A percentile compares a stretch with the other conserved stretches of the same genome.
Conservation (phyloP, 2,888 invertebrate genomes). For the Standfussiana lucernea region DNA sequence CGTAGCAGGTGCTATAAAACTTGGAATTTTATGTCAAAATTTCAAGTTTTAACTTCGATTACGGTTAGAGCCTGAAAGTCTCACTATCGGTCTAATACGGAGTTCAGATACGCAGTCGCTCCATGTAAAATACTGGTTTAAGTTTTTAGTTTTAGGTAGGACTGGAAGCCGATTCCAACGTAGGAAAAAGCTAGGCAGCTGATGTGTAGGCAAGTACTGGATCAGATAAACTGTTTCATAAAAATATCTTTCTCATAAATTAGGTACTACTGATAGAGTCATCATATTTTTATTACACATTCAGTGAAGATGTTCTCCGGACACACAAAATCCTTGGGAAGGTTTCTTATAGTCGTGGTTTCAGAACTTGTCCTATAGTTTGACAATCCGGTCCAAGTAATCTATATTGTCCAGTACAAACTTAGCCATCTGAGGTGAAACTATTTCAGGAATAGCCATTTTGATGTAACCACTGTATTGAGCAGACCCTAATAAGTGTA, state of each 20-base stretch:
- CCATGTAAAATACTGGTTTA: too few species aligned
- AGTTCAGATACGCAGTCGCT: background rate
- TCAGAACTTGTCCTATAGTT: background rate
- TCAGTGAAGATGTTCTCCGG: background rate
- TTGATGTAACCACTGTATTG: constrained; percentile 3
- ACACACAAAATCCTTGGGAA: background rate
- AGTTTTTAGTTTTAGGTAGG: too few species aligned
- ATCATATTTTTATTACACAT: background rate
- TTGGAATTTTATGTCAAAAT: background rate
- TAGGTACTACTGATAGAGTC: background rate
- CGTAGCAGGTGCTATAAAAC: background rate
- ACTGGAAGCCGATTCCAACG: background rate
- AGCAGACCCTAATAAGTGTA: constrained; percentile 4
- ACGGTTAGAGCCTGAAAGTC: background rate
- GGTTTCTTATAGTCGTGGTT: background rate
- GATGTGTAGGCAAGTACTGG: background rate
- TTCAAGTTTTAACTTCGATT: background rate
- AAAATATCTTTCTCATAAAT: background rate
- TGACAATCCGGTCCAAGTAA: constrained; percentile 8
- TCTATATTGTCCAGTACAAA: constrained; percentile 12
- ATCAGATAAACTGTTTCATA: background rate
- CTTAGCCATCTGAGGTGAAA: constrained; percentile 19
- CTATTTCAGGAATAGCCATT: constrained; percentile 29
- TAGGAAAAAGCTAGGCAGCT: background rate
- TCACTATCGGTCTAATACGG: background rate